phyloP scores from a whole-genome alignment of 2,888 invertebrate species.

The Drosophila longiperda region DNA sequence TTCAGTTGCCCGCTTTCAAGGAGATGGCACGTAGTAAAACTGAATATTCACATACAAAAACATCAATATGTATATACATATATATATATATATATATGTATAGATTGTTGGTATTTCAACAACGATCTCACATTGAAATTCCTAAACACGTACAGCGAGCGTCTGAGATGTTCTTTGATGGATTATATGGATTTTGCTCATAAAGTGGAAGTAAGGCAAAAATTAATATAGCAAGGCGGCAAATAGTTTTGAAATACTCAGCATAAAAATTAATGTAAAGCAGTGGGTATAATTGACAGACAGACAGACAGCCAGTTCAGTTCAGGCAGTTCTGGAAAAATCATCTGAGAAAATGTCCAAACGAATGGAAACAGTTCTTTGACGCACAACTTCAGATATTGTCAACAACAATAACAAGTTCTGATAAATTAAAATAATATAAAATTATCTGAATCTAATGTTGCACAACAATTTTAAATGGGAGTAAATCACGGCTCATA shows the following conservation, averaged over 20 bases:
- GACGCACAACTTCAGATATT: not conserved
- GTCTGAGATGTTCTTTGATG: conserved; percentile 82
- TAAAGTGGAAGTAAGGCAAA: conserved; percentile 73
- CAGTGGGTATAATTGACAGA: conserved; percentile 7
- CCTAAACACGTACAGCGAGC: conserved; percentile 78
- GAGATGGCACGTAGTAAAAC: conserved; percentile 45
- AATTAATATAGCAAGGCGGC: conserved; percentile 57
- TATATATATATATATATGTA: not conserved
- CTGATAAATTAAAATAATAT: not conserved
- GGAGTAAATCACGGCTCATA: not conserved
- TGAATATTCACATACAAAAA: not conserved
- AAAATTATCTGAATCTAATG: not conserved
- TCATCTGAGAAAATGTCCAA: not conserved
- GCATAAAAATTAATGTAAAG: not conserved
- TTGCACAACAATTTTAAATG: not conserved
- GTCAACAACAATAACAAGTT: not conserved
- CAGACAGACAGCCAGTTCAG: too few relatives aligned
- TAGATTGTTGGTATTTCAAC: conserved; percentile 15
- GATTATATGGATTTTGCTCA: conserved; percentile 83
- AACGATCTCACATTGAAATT: conserved; percentile 81
- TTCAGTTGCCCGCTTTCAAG: conserved; percentile 17
- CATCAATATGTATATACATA: not conserved
- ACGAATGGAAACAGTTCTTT: too few relatives aligned
- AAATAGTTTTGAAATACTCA: conserved; percentile 56
- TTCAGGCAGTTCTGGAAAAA: not conserved